These are phyloP conservation scores for Urocynchramus pylzowi DNA, from an alignment of 2,113 vertebrate species.

Conservation along the genomic window DNA sequence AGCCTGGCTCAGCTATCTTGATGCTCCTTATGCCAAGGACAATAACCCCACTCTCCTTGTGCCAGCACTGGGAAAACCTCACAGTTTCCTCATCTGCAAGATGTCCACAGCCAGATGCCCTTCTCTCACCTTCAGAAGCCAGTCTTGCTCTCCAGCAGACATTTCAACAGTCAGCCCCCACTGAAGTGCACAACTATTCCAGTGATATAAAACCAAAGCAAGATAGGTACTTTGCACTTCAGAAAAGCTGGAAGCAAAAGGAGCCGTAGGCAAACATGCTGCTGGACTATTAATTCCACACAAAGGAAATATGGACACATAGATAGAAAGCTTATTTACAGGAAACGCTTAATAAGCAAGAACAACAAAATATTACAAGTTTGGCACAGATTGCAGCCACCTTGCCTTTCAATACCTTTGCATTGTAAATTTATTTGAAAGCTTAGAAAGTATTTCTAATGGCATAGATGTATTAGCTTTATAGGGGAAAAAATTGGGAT, in stretches of 20 bases:
- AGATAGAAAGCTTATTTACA: not conserved
- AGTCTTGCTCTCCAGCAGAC: not conserved
- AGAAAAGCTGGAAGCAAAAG: not conserved
- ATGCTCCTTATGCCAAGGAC: not conserved
- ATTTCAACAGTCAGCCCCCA: not conserved
- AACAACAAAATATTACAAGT: not conserved
- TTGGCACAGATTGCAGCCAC: not conserved
- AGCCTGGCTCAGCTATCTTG: not conserved
- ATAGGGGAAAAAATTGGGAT: not conserved
- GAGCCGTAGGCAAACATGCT: not conserved
- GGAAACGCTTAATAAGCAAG: not conserved
- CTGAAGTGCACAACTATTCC: not conserved
- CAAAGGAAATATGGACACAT: not conserved
- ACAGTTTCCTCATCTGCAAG: not conserved
- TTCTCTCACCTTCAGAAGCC: not conserved
- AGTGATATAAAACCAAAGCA: not conserved
- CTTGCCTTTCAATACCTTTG: not conserved
- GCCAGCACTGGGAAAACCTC: not conserved
- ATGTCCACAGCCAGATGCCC: not conserved
- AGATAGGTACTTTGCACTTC: accelerated
- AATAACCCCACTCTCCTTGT: not conserved
- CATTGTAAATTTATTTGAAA: not conserved
- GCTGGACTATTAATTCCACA: not conserved
- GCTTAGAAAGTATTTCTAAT: not conserved
- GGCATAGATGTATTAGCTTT: not conserved